Conservation (phyloP, 2,113 vertebrate species). For the Corapipo altera region DNA sequence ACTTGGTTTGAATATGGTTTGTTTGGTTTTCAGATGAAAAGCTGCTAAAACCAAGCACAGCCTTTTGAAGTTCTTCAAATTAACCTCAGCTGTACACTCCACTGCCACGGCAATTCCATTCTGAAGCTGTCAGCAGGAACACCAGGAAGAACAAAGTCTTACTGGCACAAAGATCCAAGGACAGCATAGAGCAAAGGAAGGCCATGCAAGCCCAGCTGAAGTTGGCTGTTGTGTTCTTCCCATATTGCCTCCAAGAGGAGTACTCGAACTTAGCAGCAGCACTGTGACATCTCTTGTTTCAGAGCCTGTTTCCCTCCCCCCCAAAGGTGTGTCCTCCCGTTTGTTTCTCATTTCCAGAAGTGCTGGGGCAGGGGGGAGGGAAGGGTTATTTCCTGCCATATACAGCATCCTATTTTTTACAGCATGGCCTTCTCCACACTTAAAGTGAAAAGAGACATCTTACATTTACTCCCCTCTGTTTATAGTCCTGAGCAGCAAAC, state of each 20-base stretch:
- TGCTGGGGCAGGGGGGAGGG: neutral
- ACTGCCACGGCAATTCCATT: neutral
- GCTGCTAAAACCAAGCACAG: neutral
- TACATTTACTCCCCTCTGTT: neutral
- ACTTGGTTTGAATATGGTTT: accelerated
- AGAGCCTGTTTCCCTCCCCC: neutral
- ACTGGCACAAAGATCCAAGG: neutral
- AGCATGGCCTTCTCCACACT: neutral
- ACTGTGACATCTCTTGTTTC: neutral
- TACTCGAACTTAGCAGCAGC: neutral
- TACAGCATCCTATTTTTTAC: constrained; percentile 18
- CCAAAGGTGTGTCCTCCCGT: neutral
- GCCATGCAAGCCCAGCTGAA: neutral
- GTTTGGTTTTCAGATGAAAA: neutral
- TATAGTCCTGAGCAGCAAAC: neutral
- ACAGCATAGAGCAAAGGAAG: neutral
- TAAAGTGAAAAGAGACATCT: neutral
- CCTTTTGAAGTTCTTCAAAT: neutral
- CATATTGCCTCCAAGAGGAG: neutral
- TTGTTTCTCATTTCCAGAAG: neutral
- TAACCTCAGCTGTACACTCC: neutral
- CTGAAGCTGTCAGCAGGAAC: neutral
- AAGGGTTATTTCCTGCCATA: neutral
- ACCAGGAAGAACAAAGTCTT: neutral
- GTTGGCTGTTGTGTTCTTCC: neutral